Evolutionary conservation across 2,797 vertebrate species (phyloP).

Genomic region (Bucorvus abyssinicus): DNA sequence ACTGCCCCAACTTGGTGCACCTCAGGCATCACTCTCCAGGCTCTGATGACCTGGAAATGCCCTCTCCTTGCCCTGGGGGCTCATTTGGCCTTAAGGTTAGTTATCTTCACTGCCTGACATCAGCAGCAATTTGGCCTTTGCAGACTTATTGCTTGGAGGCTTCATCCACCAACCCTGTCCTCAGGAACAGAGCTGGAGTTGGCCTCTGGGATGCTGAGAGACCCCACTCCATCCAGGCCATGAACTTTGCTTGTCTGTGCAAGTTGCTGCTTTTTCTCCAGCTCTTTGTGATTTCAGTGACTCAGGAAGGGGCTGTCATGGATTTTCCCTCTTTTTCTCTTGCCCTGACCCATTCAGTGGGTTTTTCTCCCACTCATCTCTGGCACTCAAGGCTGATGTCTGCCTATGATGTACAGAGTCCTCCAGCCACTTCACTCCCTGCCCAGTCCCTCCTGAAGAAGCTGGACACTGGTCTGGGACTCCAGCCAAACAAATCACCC

Average conservation of each 20-base stretch:
- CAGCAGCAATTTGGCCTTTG: neutral
- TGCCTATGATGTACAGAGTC: neutral
- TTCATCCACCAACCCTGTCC: neutral
- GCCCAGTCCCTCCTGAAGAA: neutral
- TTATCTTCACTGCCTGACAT: neutral
- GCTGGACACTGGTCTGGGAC: neutral
- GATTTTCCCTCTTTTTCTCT: neutral
- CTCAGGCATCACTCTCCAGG: neutral
- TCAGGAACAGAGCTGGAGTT: neutral
- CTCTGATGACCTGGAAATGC: neutral
- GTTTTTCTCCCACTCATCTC: neutral
- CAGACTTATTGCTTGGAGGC: neutral
- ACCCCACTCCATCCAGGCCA: accelerated
- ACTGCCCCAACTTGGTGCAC: neutral
- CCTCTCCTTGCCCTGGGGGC: neutral
- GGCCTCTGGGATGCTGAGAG: neutral
- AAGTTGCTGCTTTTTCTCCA: neutral
- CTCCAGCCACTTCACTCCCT: neutral
- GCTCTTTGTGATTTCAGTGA: accelerated
- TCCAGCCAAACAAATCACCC: neutral
- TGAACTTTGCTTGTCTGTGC: neutral
- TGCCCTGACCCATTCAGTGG: neutral
- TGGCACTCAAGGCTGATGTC: neutral
- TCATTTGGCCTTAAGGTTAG: neutral
- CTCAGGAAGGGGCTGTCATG: neutral